phyloP scores from a whole-genome alignment of 2,113 vertebrate genomes.

The Scatophagus argus region DNA sequence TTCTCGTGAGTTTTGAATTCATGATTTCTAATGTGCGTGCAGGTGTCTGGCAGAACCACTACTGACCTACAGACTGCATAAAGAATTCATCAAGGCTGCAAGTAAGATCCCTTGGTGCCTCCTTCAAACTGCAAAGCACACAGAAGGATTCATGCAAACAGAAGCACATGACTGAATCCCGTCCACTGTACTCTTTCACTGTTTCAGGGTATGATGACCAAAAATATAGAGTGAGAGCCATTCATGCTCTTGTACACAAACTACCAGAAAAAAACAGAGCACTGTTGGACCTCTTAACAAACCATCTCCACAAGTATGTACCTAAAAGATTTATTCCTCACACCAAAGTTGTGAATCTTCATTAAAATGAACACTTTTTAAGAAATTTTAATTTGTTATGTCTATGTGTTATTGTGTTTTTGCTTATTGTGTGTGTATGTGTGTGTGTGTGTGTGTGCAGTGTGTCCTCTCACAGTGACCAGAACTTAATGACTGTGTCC shows the following conservation, averaged over 20 bases:
- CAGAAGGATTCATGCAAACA: not conserved
- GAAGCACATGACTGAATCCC: not conserved
- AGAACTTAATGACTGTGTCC: constrained; percentile 97
- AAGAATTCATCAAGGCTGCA: constrained; percentile 97
- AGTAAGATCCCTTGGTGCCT: constrained; percentile 86
- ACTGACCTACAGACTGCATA: constrained; percentile 97
- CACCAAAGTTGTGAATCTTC: too few relatives aligned
- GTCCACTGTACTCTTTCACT: not conserved
- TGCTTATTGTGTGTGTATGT: constrained; percentile 14
- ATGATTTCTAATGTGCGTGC: constrained; percentile 30
- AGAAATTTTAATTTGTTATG: too few relatives aligned
- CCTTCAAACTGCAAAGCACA: not conserved
- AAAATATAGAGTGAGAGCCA: constrained; percentile 94
- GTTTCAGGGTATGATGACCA: constrained; percentile 95
- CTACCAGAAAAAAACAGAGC: constrained; percentile 95
- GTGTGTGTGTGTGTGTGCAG: constrained; percentile 73
- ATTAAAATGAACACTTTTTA: too few relatives aligned
- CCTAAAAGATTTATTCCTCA: too few relatives aligned
- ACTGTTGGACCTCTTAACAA: constrained; percentile 96
- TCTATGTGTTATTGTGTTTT: too few relatives aligned
- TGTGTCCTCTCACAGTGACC: constrained; percentile 94
- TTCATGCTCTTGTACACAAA: constrained; percentile 95
- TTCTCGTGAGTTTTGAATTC: not conserved
- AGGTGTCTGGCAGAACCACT: constrained; percentile 96
- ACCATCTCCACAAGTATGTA: constrained; percentile 92